Evolutionary conservation across 2,797 vertebrate genomes (phyloP).

Genomic region (Lophotriccus pileatus): DNA sequence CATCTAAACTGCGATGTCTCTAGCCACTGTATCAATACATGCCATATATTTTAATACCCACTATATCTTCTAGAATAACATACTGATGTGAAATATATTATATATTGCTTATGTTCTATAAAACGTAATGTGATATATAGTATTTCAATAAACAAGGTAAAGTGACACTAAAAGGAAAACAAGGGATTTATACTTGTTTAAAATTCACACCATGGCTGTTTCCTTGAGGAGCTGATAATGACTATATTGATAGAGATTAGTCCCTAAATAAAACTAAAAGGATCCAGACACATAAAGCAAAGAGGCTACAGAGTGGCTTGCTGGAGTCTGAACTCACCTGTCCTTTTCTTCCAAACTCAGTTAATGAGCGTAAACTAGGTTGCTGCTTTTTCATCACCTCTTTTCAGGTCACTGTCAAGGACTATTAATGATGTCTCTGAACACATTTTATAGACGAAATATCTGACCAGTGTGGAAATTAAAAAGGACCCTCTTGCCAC

Average conservation of each 20-base stretch:
- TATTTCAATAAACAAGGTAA: not conserved
- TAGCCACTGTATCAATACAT: not conserved
- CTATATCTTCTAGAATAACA: not conserved
- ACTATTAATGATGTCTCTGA: not conserved
- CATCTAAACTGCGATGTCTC: not conserved
- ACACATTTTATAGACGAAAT: not conserved
- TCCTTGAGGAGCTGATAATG: not conserved
- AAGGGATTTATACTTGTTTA: not conserved
- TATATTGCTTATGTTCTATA: not conserved
- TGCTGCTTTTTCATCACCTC: not conserved
- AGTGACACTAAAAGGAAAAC: not conserved
- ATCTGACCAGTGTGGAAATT: not conserved
- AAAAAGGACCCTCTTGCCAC: not conserved
- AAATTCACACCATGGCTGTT: not conserved
- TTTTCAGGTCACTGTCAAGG: not conserved
- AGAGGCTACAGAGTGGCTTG: not conserved
- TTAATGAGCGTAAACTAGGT: not conserved
- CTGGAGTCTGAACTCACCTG: not conserved
- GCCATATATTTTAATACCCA: not conserved
- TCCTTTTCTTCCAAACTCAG: not conserved
- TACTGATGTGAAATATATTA: not conserved
- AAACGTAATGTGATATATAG: not conserved
- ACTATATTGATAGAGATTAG: slow-evolving; percentile 14
- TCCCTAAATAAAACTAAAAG: not conserved
- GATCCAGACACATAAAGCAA: not conserved